phyloP scores from a whole-genome alignment of 2,113 vertebrate species.

The Odocoileus hemionus region DNA sequence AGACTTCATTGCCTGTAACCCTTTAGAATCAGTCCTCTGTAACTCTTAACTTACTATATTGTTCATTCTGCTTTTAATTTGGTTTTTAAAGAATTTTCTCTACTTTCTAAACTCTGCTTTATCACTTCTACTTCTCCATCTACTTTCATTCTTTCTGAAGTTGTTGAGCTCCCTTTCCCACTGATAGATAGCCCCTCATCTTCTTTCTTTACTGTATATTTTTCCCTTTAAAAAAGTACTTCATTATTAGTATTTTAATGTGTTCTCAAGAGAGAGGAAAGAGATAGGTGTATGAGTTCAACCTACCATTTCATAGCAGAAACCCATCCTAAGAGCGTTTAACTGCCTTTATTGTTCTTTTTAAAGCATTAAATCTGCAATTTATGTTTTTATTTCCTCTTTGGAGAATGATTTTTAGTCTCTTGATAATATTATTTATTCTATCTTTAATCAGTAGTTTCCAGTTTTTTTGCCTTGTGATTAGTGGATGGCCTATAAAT shows the following conservation, averaged over 20 bases:
- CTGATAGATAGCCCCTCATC: not conserved
- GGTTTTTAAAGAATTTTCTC: not conserved
- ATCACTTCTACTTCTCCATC: not conserved
- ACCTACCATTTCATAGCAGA: not conserved
- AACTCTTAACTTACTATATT: not conserved
- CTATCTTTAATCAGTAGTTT: not conserved
- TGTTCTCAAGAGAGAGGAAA: not conserved
- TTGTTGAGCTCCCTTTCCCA: not conserved
- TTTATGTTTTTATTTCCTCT: conserved; percentile 24
- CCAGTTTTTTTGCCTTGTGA: not conserved
- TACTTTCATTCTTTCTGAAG: not conserved
- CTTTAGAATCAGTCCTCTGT: not conserved
- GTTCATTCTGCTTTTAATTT: not conserved
- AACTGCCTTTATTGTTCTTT: not conserved
- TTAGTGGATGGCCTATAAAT: not conserved
- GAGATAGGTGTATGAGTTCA: not conserved
- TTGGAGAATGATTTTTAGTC: conserved; percentile 8
- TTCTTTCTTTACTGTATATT: not conserved
- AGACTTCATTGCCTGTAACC: not conserved
- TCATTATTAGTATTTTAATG: not conserved
- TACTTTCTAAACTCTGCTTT: not conserved
- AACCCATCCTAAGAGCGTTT: not conserved
- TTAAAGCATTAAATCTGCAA: not conserved
- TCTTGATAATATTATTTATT: not conserved
- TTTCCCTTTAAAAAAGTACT: not conserved